phyloP scores from a whole-genome alignment of 2,888 invertebrate genomes.

The Lepidocyrtinus sp. region DNA sequence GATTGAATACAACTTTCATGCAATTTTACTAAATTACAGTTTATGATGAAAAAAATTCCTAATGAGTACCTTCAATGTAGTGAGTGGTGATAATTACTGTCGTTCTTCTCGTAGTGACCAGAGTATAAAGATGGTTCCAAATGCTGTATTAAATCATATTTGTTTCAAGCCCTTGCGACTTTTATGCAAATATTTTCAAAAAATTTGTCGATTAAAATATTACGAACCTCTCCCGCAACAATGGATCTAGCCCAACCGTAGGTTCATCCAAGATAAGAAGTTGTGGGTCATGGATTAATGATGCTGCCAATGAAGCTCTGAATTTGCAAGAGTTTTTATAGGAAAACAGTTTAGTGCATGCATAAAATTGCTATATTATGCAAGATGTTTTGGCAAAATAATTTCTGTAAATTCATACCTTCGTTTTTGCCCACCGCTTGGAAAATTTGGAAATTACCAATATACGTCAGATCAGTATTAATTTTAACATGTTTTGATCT shows the following conservation, averaged over 20 bases:
- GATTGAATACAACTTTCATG: background rate
- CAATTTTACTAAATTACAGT: conserved; percentile 72
- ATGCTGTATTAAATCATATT: conserved; percentile 80
- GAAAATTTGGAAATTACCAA: too few relatives aligned
- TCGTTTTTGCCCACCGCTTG: conserved; percentile 92
- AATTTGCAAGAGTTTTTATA: too few relatives aligned
- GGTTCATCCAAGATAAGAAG: conserved; percentile 78
- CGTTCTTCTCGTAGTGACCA: conserved; percentile 90
- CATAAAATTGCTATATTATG: too few relatives aligned
- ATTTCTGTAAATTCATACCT: too few relatives aligned
- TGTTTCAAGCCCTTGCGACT: too few relatives aligned
- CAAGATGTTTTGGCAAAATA: too few relatives aligned
- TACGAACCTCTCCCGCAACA: conserved; percentile 84
- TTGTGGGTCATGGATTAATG: conserved; percentile 94
- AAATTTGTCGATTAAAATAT: conserved; percentile 63
- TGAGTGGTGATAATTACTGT: conserved; percentile 96
- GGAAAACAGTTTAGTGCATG: too few relatives aligned
- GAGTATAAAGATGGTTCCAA: conserved; percentile 93
- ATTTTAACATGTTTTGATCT: background rate
- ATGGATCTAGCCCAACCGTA: conserved; percentile 88
- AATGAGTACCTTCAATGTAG: conserved; percentile 73
- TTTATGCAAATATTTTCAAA: conserved; percentile 12
- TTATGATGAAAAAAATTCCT: too few relatives aligned
- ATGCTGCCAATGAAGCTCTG: conserved; percentile 91
- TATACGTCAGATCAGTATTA: background rate